Base-by-base conservation (phyloP, 2,888 invertebrate species). In the Oscheius sp. region DNA sequence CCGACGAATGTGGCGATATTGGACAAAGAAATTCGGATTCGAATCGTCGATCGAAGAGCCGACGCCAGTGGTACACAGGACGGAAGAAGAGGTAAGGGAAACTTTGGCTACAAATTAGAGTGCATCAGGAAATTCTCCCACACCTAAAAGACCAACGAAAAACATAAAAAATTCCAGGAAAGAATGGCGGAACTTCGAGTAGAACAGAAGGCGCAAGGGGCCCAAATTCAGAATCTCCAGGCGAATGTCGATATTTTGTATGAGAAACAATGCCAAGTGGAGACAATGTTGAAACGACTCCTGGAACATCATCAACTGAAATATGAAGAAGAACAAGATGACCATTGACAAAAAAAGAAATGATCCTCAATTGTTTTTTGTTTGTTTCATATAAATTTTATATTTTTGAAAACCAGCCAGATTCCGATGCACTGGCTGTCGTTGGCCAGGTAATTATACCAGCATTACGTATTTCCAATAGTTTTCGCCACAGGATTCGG, bases 161-260 rank as follows among this genome's bases (percentile, higher is more conserved):
- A 63, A 45, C 43, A 21, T n/a, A 2, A 35, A 13, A 5, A 18
- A 41, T 70, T 70, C 45, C 74, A 81, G 81, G 81, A 78, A 69
- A 23, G 72, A 5, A 76, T 69, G 7, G 45, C 68, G 5, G 76
- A 76, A 18, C 63, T 81, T 7, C 69, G 76, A 9, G 43, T 73
- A 16, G 75, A 71, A 23, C 64, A 79, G 1, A 66, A 66, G 29
- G 21, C 68, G 1, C 81, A 81, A 55, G 41, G 63, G 23, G 72
- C 68, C 18, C 75, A 55, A 27, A 52, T 81, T 1, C 52, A 75
- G 27, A 75, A 61, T n/a, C 55, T 81, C 1, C 81, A 81, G 52
- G 72, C 71, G 7, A 81, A 81, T 56, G 53, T 81, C 25, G 81
- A 81, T 61, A 68, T 77, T 7, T 75, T 81, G 73, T 79, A 78